Evolutionary conservation across 2,797 vertebrate genomes (phyloP).

Genomic region (Artibeus lituratus): DNA sequence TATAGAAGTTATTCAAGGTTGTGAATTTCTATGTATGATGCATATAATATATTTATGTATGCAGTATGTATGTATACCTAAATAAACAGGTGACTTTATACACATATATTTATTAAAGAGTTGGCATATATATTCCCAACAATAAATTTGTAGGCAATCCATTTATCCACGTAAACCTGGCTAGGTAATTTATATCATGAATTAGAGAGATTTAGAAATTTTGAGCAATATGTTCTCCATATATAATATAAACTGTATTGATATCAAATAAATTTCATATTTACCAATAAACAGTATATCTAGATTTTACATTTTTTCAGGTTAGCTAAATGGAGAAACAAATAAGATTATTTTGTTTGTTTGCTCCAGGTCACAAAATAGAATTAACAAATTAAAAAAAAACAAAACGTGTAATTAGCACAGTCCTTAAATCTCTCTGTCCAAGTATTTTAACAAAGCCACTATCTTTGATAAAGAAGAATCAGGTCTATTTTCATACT

Average conservation of each 20-base stretch:
- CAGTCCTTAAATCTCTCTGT: background rate
- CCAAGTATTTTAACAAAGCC: background rate
- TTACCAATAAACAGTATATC: background rate
- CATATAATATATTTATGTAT: background rate
- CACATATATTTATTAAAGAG: background rate
- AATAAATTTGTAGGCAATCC: background rate
- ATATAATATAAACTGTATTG: background rate
- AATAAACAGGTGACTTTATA: background rate
- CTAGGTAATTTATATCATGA: background rate
- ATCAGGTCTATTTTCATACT: background rate
- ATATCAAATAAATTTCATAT: background rate
- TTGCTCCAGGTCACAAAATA: constrained; percentile 9
- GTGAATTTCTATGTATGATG: background rate
- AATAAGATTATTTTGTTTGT: background rate
- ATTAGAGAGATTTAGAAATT: background rate
- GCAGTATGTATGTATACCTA: background rate
- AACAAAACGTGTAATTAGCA: background rate
- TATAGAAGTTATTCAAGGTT: no score
- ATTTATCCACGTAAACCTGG: background rate
- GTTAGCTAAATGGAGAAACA: background rate
- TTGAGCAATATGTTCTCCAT: background rate
- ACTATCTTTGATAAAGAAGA: background rate
- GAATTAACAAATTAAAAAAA: background rate
- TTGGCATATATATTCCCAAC: background rate
- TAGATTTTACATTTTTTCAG: background rate